These are phyloP conservation scores for Capitella teleta DNA, from an alignment of 1,140 invertebrate species.

Conservation along the genomic window DNA sequence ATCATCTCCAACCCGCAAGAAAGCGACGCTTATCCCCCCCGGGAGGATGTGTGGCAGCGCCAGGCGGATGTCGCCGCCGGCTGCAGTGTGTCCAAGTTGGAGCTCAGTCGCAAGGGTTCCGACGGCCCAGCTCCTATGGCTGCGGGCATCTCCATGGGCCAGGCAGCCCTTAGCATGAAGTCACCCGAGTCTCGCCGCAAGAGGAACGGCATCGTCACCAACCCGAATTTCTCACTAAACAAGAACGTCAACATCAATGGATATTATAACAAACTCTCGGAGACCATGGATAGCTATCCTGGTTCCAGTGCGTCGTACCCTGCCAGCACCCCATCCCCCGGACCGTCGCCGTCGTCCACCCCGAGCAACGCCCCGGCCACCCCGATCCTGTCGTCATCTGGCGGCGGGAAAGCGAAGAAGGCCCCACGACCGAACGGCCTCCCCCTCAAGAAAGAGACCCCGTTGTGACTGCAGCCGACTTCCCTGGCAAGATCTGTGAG, in stretches of 20 bases:
- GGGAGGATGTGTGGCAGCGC: slow-evolving; percentile 12
- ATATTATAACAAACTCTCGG: slow-evolving; percentile 12
- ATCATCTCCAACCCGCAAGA: neutral
- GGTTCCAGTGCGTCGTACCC: neutral
- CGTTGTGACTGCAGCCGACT: slow-evolving; percentile 24
- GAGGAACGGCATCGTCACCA: slow-evolving; percentile 80
- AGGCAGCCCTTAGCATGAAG: slow-evolving; percentile 22
- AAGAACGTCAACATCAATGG: slow-evolving; percentile 10
- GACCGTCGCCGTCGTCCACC: neutral
- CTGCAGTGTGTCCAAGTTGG: slow-evolving; percentile 14
- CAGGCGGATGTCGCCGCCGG: slow-evolving; percentile 28
- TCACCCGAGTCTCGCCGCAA: slow-evolving; percentile 41
- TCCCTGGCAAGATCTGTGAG: too few species aligned
- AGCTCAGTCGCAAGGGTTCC: slow-evolving; percentile 14
- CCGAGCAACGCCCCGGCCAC: slow-evolving; percentile 17
- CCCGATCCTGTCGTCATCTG: slow-evolving; percentile 44
- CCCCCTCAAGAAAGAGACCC: slow-evolving; percentile 63
- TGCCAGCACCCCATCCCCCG: neutral
- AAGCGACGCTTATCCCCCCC: slow-evolving; percentile 15
- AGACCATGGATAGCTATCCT: slow-evolving; percentile 3
- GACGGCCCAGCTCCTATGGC: neutral
- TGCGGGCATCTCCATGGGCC: slow-evolving; percentile 37
- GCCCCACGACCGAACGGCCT: slow-evolving; percentile 53
- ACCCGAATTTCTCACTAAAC: slow-evolving; percentile 61
- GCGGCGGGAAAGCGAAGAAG: slow-evolving; percentile 42